Conservation (phyloP, 1,140 invertebrate species). For the Gonatopus flavifemur region DNA sequence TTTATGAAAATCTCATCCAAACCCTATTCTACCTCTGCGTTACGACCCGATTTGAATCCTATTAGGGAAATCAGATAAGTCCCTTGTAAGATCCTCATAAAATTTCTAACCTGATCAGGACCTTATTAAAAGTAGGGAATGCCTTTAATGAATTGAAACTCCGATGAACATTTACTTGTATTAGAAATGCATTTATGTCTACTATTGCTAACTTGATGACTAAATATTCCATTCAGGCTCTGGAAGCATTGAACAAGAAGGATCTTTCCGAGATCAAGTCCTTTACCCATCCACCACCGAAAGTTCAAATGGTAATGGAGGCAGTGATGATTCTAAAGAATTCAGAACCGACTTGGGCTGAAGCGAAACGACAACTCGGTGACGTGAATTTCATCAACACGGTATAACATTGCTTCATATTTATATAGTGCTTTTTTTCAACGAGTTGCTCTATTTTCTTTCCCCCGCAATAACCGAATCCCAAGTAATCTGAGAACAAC, state of each 20-base stretch:
- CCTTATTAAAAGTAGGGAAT: no score
- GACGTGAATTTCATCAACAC: constrained; percentile 73
- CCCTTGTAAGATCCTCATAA: no score
- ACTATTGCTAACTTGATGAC: no score
- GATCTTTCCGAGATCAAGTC: constrained; percentile 87
- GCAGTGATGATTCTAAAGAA: constrained; percentile 81
- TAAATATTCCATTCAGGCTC: no score
- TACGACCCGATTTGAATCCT: no score
- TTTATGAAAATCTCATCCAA: no score
- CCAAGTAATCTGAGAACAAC: neutral
- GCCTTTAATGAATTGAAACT: no score
- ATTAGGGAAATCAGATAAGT: no score
- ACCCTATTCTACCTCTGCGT: no score
- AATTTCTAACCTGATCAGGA: no score
- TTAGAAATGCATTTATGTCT: no score
- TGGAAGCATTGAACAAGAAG: constrained; percentile 83
- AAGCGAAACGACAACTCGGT: constrained; percentile 81
- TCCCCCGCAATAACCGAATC: constrained; percentile 2
- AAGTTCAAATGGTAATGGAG: constrained; percentile 88
- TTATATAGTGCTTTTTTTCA: neutral
- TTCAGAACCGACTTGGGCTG: constrained; percentile 80
- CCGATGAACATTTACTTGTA: no score
- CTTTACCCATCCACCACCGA: constrained; percentile 77
- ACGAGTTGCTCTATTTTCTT: neutral
- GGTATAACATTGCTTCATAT: constrained; percentile 30